phyloP scores from a whole-genome alignment of 2,888 invertebrate genomes.

The Tolmerus cingulatus region DNA sequence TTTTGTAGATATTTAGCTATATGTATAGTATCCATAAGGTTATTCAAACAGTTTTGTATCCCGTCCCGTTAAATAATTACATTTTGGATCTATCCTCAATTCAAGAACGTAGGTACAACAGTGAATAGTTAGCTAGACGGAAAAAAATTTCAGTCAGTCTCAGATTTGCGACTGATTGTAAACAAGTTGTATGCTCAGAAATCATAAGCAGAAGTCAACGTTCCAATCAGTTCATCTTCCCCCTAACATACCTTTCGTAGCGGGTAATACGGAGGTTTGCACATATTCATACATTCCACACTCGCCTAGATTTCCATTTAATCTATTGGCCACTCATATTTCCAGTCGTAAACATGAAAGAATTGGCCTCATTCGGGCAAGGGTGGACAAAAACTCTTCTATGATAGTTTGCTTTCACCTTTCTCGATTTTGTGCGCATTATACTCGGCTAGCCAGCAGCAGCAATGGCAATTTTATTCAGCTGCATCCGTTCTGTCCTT shows the following conservation, averaged over 20 bases:
- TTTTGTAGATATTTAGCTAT: no score
- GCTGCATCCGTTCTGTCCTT: constrained; percentile 3
- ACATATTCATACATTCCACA: neutral
- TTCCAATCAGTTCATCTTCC: neutral
- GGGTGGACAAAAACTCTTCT: neutral
- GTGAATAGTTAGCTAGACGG: neutral
- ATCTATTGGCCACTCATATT: neutral
- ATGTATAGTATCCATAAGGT: no score
- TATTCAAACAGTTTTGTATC: no score
- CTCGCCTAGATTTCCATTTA: neutral
- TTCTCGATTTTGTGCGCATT: neutral
- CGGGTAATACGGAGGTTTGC: neutral
- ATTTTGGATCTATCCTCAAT: neutral
- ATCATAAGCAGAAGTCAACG: neutral
- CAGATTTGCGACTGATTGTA: neutral
- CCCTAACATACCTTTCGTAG: neutral
- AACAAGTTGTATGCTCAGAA: neutral
- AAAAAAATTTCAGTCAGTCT: neutral
- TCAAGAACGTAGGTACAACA: neutral
- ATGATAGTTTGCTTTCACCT: constrained; percentile 22
- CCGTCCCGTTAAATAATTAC: neutral
- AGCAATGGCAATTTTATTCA: constrained; percentile 10
- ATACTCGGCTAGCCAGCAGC: neutral
- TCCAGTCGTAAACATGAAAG: neutral
- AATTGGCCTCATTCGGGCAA: neutral